A percentile compares a stretch with the other conserved stretches of the same genome.
Evolutionary conservation across 2,797 vertebrate genomes (phyloP).

Genomic region (Eulemur coronatus): DNA sequence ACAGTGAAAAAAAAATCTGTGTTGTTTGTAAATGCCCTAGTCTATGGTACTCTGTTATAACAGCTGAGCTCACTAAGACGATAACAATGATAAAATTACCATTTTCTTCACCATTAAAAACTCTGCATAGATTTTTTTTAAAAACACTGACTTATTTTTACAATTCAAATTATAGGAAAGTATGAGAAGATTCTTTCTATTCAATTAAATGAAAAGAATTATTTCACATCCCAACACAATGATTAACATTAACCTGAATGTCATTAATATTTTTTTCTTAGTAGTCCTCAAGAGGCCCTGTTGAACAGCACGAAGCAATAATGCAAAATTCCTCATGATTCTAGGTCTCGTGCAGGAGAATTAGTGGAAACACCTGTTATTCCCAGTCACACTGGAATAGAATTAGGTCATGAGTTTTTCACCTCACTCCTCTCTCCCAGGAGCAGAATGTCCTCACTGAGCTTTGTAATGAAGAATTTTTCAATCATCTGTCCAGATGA

Average conservation of each 20-base stretch:
- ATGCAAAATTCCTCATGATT: not conserved
- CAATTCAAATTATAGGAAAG: not conserved
- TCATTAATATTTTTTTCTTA: not conserved
- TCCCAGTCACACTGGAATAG: not conserved
- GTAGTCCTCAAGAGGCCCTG: not conserved
- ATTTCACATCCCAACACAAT: not conserved
- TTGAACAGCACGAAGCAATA: not conserved
- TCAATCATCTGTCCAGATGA: not conserved
- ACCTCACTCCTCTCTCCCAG: not conserved
- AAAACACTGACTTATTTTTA: not conserved
- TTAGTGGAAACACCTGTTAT: not conserved
- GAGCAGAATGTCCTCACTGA: not conserved
- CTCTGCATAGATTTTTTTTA: not conserved
- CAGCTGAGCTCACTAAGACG: not conserved
- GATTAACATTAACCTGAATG: not conserved
- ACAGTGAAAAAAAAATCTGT: not conserved
- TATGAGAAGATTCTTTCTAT: not conserved
- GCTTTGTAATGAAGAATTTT: not conserved
- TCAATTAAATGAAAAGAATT: not conserved
- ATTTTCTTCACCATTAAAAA: not conserved
- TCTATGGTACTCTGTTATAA: not conserved
- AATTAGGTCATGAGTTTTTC: not conserved
- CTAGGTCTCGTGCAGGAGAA: not conserved
- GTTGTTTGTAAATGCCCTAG: not conserved
- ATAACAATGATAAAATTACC: not conserved